A percentile compares a stretch with the other conserved stretches of the same genome.
phyloP scores from a whole-genome alignment of 2,888 invertebrate species.

The Lycaena phlaeas region DNA sequence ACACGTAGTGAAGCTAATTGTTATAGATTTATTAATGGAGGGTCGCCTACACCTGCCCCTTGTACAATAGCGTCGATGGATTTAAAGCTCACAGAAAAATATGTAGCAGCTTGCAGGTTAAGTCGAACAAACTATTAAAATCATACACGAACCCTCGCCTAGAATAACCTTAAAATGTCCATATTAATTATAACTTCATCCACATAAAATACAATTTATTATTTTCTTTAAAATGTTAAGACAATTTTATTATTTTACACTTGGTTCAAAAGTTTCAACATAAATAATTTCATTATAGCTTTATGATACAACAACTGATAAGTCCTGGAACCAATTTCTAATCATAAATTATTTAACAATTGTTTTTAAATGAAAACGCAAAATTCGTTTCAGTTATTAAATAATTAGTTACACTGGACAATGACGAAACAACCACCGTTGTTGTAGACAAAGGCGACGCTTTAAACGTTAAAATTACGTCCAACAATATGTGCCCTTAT shows the following conservation, averaged over 20 bases:
- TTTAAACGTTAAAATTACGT: constrained; percentile 28
- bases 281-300: no score
- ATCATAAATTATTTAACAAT: neutral
- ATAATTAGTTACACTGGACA: constrained; percentile 21
- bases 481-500: constrained; percentile 32
- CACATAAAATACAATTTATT: no score
- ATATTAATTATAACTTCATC: no score
- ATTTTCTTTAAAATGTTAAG: no score
- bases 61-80: constrained; percentile 12
- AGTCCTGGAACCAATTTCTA: neutral
- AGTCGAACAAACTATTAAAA: constrained; percentile 8
- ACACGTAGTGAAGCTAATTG: constrained; percentile 36
- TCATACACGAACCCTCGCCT: neutral
- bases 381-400: constrained; percentile 10
- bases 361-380: constrained; percentile 8
- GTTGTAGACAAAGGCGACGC: constrained; percentile 22
- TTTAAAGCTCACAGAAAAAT: constrained; percentile 10
- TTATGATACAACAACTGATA: no score
- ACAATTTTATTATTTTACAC: no score
- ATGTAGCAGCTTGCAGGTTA: constrained; percentile 14
- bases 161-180: neutral
- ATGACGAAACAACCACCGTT: constrained; percentile 17
- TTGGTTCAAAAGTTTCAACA: no score
- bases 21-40: constrained; percentile 31
- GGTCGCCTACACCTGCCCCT: constrained; percentile 31